Evolutionary conservation across 2,113 vertebrate species (phyloP), one percentile per base, ranked within the genome.

Genomic region (Struthio camelus): DNA sequence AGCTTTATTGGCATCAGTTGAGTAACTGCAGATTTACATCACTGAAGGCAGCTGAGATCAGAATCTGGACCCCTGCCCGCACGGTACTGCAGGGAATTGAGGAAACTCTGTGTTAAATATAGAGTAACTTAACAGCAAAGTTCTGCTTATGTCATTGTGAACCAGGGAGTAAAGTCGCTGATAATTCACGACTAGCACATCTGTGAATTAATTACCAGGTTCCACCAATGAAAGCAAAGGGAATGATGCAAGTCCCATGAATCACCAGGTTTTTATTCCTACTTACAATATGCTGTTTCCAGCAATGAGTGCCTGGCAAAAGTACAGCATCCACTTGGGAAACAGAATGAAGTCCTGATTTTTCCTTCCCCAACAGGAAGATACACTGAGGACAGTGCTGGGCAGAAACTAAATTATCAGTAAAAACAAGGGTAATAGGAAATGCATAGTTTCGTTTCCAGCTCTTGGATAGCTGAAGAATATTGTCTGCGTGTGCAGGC

Each of bases 71-170:
- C 50, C 75, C 58, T 93, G 95, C 95, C 96, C 87, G 10, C 12
- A 62, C 58, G 93, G 38, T 54, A 51, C 20, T 0, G 88, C 66
- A 38, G 82, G 71, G 91, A 88, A 82, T 34, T 48, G 82, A 64
- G 93, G 80, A 89, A 95, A 96, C 89, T 85, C 76, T 77, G 76
- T 59, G 86, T 97, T 94, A 96, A 97, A 95, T 93, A 94, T 87
- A 96, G 90, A 90, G 18, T 59, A 92, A 94, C 80, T 82, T 81
- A 91, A 77, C 36, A 87, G 93, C 77, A 78, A 65, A 88, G 87
- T 67, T 95, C 92, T 97, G 93, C 89, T 96, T 96, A 95, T 94
- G 90, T 97, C 96, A 96, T 97, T 83, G 93, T 42, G 89, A 95
- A 90, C 54, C 58, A 48, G 67, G 80, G 96, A 96, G 75, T 59